phyloP scores from a whole-genome alignment of 2,113 vertebrate genomes.

The Hypanus sabinus region DNA sequence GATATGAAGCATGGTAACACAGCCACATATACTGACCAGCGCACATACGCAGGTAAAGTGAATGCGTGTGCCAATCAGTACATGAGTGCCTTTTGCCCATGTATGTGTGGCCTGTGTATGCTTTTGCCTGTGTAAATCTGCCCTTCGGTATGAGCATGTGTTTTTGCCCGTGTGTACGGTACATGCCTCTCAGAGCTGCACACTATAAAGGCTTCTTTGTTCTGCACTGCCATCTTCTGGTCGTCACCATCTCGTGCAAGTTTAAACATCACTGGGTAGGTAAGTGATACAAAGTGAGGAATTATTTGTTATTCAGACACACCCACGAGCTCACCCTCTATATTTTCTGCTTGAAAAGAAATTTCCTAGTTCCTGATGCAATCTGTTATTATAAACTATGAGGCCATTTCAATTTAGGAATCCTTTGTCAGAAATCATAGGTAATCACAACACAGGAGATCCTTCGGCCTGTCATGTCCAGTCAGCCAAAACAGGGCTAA shows the following conservation, averaged over 20 bases:
- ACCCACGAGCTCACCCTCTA: too few relatives aligned
- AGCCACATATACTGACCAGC: too few relatives aligned
- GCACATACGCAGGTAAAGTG: too few relatives aligned
- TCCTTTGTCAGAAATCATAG: neutral
- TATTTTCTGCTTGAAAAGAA: neutral
- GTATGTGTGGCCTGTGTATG: too few relatives aligned
- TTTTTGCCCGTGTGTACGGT: neutral
- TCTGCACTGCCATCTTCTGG: conserved; percentile 6
- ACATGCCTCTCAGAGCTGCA: neutral
- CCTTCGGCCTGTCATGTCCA: neutral
- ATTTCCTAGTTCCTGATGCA: neutral
- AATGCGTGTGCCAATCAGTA: neutral
- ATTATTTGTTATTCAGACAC: neutral
- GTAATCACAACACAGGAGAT: neutral
- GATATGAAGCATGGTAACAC: too few relatives aligned
- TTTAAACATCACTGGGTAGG: neutral
- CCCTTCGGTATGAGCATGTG: too few relatives aligned
- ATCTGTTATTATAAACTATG: neutral
- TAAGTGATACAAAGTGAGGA: neutral
- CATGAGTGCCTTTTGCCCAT: too few relatives aligned
- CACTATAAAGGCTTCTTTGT: neutral
- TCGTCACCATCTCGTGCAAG: neutral
- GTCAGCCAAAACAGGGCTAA: neutral
- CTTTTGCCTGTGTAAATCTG: too few relatives aligned
- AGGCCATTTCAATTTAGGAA: neutral